These are phyloP conservation scores for Numenius arquata DNA, from an alignment of 2,113 vertebrate species.

Conservation along the genomic window DNA sequence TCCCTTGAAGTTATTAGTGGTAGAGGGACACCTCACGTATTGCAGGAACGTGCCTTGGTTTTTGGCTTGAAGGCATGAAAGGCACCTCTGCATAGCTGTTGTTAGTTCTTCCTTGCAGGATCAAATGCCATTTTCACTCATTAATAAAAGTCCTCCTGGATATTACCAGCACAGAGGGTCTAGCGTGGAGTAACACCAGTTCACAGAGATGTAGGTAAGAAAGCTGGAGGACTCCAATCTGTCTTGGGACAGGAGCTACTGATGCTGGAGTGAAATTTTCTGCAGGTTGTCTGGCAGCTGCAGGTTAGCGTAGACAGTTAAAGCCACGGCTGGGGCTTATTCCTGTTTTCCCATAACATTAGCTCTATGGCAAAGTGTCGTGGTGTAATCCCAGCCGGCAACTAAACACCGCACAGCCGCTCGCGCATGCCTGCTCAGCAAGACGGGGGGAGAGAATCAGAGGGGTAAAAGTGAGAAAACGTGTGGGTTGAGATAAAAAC, in stretches of 20 bases:
- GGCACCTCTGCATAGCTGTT: not conserved
- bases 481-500: not conserved
- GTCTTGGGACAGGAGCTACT: not conserved
- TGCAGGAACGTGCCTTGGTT: not conserved
- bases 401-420: not conserved
- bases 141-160: not conserved
- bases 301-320: not conserved
- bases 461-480: not conserved
- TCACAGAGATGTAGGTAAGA: not conserved
- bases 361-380: not conserved
- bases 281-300: not conserved
- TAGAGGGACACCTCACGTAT: not conserved
- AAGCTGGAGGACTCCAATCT: not conserved
- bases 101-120: not conserved
- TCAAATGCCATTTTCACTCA: not conserved
- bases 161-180: not conserved
- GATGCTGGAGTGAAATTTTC: not conserved
- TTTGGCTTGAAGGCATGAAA: not conserved
- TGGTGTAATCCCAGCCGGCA: not conserved
- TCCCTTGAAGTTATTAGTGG: not conserved
- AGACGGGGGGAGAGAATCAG: not conserved
- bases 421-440: accelerated
- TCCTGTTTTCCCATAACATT: not conserved
- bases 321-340: not conserved
- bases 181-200: not conserved